These are phyloP conservation scores for Torymus auratus DNA, from an alignment of 2,888 invertebrate species.

Conservation along the genomic window DNA sequence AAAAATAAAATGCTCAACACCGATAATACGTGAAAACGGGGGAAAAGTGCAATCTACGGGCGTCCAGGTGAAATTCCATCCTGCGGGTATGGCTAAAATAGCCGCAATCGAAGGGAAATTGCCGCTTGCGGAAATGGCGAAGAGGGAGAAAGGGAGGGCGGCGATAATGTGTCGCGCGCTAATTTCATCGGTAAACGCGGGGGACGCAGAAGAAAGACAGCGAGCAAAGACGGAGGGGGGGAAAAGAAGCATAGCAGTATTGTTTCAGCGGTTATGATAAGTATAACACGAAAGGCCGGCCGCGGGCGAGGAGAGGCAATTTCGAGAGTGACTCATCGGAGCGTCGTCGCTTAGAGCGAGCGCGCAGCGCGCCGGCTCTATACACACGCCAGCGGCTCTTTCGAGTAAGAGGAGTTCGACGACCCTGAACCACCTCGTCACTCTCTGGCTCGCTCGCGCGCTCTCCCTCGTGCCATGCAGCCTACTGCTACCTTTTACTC, in stretches of 20 bases:
- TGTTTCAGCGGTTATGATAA: conserved; percentile 27
- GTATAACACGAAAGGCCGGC: conserved; percentile 2
- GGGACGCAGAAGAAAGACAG: neutral
- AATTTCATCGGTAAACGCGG: conserved; percentile 35
- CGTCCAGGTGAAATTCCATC: conserved; percentile 36
- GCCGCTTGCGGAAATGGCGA: too few species aligned
- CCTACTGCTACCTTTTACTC: conserved; percentile 23
- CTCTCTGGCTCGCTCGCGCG: conserved; percentile 34
- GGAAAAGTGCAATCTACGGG: neutral
- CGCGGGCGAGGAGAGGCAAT: conserved; percentile 26
- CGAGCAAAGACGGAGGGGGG: neutral
- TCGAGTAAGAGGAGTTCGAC: conserved; percentile 52
- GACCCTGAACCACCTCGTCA: conserved; percentile 56
- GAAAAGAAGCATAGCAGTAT: conserved; percentile 14
- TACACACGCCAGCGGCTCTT: conserved; percentile 34
- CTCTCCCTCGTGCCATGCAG: conserved; percentile 2
- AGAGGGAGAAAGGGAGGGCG: neutral
- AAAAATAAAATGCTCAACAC: too few species aligned
- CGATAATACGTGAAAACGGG: neutral
- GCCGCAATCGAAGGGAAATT: neutral
- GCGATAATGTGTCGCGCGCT: neutral
- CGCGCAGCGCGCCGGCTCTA: neutral
- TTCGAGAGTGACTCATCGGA: conserved; percentile 55
- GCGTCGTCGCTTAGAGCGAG: conserved; percentile 23
- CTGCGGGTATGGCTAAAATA: neutral